Percentiles rank a stretch among this genome's conserved stretches.
phyloP scores from a whole-genome alignment of 2,888 invertebrate genomes.

The Nasonovia ribisnigri region DNA sequence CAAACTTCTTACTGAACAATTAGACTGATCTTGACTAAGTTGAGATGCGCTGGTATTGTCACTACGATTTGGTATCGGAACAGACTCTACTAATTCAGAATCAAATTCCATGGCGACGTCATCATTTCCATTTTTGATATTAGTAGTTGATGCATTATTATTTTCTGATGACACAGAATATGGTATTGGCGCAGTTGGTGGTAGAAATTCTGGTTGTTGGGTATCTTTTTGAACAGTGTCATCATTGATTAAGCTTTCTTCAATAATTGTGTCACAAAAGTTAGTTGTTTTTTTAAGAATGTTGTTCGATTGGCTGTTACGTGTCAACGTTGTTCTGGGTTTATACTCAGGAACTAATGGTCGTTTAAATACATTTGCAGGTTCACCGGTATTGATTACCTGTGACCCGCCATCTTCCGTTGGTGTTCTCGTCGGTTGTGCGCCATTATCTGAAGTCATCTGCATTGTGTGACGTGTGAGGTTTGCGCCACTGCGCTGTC shows the following conservation, averaged over 20 bases:
- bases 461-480: background rate
- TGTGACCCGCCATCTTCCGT: background rate
- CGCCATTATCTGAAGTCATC: background rate
- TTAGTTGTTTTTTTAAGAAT: background rate
- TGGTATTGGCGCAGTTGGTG: background rate
- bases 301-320: background rate
- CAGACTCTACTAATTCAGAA: background rate
- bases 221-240: background rate
- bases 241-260: background rate
- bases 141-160: background rate
- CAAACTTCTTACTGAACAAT: background rate
- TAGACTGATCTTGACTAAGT: background rate
- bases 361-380: background rate
- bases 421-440: background rate
- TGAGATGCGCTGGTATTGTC: background rate
- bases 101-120: background rate
- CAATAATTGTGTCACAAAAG: background rate
- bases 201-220: background rate
- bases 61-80: background rate
- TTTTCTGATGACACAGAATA: background rate
- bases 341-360: background rate
- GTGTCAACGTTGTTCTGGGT: background rate
- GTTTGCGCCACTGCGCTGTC: background rate
- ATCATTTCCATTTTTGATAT: background rate
- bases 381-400: background rate